Evolutionary conservation across 2,888 invertebrate genomes (phyloP).

Genomic region (Oxyteleia sp.): DNA sequence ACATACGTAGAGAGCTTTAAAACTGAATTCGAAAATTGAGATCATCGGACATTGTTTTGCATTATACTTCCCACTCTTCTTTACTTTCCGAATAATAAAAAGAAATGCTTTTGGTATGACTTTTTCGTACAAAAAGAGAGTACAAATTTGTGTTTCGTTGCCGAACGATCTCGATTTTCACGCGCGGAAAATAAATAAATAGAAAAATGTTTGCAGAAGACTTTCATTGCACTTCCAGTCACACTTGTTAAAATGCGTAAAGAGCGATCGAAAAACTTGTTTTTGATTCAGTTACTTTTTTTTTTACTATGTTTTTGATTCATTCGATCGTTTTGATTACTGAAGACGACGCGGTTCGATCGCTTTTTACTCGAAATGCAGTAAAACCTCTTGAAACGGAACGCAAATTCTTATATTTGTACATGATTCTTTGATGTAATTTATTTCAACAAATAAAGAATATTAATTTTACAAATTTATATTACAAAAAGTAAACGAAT

Average conservation of each 20-base stretch:
- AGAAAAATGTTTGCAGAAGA: slow-evolving; percentile 66
- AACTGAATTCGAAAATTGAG: slow-evolving; percentile 52
- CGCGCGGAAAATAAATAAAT: slow-evolving; percentile 66
- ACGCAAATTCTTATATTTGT: slow-evolving; percentile 30
- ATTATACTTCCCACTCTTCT: neutral
- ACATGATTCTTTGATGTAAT: slow-evolving; percentile 62
- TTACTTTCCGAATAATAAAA: neutral
- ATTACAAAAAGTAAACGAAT: slow-evolving; percentile 20
- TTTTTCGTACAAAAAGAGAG: slow-evolving; percentile 24
- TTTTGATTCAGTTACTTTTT: slow-evolving; percentile 40
- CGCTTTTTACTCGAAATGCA: slow-evolving; percentile 67
- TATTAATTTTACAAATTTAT: slow-evolving; percentile 22
- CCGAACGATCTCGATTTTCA: slow-evolving; percentile 60
- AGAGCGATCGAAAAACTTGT: slow-evolving; percentile 50
- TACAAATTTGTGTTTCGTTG: slow-evolving; percentile 24
- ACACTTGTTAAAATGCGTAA: slow-evolving; percentile 63
- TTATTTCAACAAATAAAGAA: slow-evolving; percentile 52
- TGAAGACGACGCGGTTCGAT: slow-evolving; percentile 37
- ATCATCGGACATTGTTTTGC: slow-evolving; percentile 38
- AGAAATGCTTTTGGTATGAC: slow-evolving; percentile 4
- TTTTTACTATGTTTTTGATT: slow-evolving; percentile 59
- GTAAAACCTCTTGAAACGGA: slow-evolving; percentile 61
- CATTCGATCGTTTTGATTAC: slow-evolving; percentile 59
- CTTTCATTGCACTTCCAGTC: slow-evolving; percentile 73
- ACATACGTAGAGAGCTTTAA: slow-evolving; percentile 68